Evolutionary conservation across 1,140 invertebrate genomes (phyloP).

Genomic region (Drosophila nikananu): DNA sequence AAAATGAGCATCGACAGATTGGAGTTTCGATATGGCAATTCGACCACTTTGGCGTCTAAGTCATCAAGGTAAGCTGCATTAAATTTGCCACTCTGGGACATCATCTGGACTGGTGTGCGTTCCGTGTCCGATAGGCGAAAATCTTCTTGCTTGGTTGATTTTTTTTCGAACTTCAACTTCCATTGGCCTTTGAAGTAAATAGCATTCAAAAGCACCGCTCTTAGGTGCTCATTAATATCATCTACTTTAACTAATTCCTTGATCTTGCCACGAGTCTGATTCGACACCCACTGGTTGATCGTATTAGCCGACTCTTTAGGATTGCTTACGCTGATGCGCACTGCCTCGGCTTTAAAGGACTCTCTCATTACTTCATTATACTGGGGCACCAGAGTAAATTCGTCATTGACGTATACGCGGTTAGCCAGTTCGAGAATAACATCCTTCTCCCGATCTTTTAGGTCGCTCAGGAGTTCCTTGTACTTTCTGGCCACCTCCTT

Average conservation of each 20-base stretch:
- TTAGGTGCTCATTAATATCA: too few relatives aligned
- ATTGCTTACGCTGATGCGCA: neutral
- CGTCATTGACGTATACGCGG: neutral
- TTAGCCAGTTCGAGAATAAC: neutral
- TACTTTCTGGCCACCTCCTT: neutral
- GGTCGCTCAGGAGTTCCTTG: neutral
- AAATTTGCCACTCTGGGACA: neutral
- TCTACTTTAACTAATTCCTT: rapidly evolving
- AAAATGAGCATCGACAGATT: neutral
- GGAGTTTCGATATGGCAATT: neutral
- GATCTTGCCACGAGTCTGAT: neutral
- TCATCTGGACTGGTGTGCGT: neutral
- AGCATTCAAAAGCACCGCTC: neutral
- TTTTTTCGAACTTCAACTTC: neutral
- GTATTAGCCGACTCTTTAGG: neutral
- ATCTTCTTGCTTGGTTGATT: neutral
- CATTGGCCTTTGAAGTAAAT: constrained; percentile 3
- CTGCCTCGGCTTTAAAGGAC: neutral
- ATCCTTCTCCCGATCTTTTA: neutral
- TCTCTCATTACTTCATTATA: neutral
- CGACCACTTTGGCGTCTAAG: neutral
- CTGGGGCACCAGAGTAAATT: neutral
- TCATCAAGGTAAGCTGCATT: neutral
- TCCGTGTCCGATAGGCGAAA: neutral
- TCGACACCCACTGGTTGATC: neutral